Evolutionary conservation across 2,113 vertebrate genomes (phyloP).

Genomic region (Oreochromis aureus): DNA sequence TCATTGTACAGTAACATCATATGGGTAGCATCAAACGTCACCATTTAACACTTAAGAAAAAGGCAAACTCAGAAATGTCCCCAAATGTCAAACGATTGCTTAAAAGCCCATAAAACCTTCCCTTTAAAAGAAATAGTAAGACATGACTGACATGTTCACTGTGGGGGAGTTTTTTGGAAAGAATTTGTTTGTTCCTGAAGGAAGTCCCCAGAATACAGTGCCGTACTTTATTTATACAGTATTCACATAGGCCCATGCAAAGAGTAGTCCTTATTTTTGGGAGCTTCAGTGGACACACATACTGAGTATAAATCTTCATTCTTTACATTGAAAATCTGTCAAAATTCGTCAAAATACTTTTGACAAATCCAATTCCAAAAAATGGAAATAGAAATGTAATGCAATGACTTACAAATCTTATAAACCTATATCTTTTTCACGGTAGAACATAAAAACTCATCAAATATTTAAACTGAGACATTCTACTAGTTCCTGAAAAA

Average conservation of each 20-base stretch:
- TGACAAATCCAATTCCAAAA: background rate
- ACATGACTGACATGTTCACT: background rate
- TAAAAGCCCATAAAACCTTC: background rate
- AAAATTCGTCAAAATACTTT: background rate
- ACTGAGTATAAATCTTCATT: background rate
- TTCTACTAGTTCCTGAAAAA: background rate
- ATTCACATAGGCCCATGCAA: background rate
- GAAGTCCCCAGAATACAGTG: background rate
- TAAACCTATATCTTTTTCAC: background rate
- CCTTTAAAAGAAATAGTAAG: background rate
- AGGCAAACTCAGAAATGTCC: background rate
- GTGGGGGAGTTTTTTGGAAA: background rate
- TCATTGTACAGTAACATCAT: background rate
- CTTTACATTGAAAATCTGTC: background rate
- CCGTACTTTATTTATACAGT: background rate
- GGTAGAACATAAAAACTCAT: background rate
- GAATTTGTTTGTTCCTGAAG: background rate
- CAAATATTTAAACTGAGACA: background rate
- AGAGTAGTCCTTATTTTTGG: background rate
- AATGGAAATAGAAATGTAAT: background rate
- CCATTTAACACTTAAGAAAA: background rate
- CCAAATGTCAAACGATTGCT: background rate
- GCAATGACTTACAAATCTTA: background rate
- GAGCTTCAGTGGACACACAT: background rate
- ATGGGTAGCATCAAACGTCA: background rate